Percentiles rank a stretch among this genome's conserved stretches.
Conservation (phyloP, 1,140 invertebrate species). For the Tetramorium simillimum region DNA sequence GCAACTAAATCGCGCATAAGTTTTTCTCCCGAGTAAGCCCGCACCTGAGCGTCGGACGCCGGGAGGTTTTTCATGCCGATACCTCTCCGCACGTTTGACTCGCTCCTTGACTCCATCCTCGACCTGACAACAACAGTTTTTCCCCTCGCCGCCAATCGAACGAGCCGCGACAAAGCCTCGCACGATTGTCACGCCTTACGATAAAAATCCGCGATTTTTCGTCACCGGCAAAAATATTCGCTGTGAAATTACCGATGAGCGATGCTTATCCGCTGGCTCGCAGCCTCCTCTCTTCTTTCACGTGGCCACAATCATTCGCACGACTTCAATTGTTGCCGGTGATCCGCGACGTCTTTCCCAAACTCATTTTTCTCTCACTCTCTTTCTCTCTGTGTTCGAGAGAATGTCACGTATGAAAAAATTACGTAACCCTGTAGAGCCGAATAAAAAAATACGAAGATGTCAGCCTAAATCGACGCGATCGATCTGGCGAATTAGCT, state of each 20-base stretch:
- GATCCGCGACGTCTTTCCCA: neutral
- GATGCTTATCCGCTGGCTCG: neutral
- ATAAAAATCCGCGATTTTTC: neutral
- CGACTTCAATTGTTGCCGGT: neutral
- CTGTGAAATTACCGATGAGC: conserved; percentile 36
- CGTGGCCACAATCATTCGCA: neutral
- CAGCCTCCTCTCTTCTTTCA: neutral
- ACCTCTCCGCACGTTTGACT: neutral
- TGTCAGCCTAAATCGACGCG: neutral
- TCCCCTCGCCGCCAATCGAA: neutral
- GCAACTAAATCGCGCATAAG: conserved; percentile 55
- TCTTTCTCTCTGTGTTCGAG: neutral
- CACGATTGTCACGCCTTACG: neutral
- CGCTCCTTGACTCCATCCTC: conserved; percentile 13
- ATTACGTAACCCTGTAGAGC: neutral
- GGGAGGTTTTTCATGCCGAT: conserved; percentile 33
- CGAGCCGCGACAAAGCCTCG: neutral
- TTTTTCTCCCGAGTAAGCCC: conserved; percentile 4
- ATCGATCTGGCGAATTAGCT: neutral
- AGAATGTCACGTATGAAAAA: neutral
- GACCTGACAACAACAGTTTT: neutral
- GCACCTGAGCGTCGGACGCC: conserved; percentile 24
- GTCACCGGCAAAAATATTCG: conserved; percentile 1
- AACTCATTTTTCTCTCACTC: neutral
- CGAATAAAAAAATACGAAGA: neutral